Evolutionary conservation across 2,888 invertebrate species (phyloP).

Genomic region (Coleophora flavipennella): DNA sequence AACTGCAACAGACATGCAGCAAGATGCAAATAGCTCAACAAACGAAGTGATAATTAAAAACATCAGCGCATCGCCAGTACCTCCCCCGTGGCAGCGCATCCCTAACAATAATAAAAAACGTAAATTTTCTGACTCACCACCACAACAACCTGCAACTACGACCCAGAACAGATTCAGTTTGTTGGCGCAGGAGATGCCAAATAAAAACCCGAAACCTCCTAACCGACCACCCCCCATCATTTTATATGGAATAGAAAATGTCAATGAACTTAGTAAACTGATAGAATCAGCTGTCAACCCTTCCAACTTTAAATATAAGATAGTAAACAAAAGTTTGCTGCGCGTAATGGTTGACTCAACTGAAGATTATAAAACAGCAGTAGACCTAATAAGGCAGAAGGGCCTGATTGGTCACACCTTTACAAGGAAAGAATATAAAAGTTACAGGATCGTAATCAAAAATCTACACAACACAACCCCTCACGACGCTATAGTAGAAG

Average conservation of each 20-base stretch:
- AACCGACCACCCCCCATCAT: background rate
- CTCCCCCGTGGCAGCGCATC: background rate
- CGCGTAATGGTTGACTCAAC: conserved; percentile 1
- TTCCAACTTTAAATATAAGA: background rate
- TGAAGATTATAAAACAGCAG: conserved; percentile 11
- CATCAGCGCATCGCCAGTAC: too few relatives aligned
- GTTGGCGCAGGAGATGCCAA: background rate
- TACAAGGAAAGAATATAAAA: conserved; percentile 12
- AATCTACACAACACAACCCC: conserved; percentile 18
- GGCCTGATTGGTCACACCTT: conserved; percentile 20
- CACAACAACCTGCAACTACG: background rate
- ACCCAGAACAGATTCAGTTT: background rate
- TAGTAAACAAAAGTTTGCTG: conserved; percentile 6
- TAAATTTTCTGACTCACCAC: background rate
- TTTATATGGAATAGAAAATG: background rate
- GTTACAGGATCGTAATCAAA: conserved; percentile 17
- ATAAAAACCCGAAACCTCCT: background rate
- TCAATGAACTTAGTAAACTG: background rate
- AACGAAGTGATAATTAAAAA: too few relatives aligned
- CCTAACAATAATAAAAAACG: background rate
- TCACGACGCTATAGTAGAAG: conserved; percentile 8
- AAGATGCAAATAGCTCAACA: too few relatives aligned
- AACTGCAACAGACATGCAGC: too few relatives aligned
- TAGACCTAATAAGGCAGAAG: conserved; percentile 8
- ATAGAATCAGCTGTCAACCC: background rate